Evolutionary conservation across 2,113 vertebrate genomes (phyloP), one percentile per base, ranked within the genome.

Genomic region (Gambusia affinis): DNA sequence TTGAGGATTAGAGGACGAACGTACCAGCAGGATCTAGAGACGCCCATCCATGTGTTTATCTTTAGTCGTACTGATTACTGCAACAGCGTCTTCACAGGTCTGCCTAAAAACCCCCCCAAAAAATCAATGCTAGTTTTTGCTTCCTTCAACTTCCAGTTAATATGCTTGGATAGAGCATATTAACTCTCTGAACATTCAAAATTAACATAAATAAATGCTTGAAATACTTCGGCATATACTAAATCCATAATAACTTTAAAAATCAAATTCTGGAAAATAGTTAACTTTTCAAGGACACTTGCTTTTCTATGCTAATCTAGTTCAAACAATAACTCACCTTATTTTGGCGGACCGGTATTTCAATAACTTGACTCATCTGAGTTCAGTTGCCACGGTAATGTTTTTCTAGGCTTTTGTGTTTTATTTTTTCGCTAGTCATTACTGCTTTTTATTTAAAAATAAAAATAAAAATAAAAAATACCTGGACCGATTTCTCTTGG

Each of bases 351-450:
- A 1, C 1, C 1, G 24, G 24, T 57, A 57, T n/a, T 57, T 57
- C 51, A 54, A 24, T 54, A n/a, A 54, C 51, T 3, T 54, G 51
- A 24, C 22, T 57, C 51, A 57, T 57, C 24, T 57, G 51, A 31
- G 28, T 15, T 63, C 61, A 31, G 61, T 64, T 44, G 28, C 57
- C 51, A 47, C 5, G 76, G 67, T 57, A 57, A 64, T 73, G 39
- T 74, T 64, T 64, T 67, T 31, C 29, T 47, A 70, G 66, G n/a
- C 24, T 28, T 60, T 57, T 28, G 24, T 67, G 15, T 47, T 64
- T 33, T 17, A 8, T 29, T 62, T 30, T 31, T 17, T 12, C 10
- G 28, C 22, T 12, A 37, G 33, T 65, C 29, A 65, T 65, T 39
- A 37, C 22, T 37, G 8, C 4, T 64, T n/a, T 37, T 64, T 37